phyloP scores from a whole-genome alignment of 2,888 invertebrate genomes.

The Terebella lapidaria region DNA sequence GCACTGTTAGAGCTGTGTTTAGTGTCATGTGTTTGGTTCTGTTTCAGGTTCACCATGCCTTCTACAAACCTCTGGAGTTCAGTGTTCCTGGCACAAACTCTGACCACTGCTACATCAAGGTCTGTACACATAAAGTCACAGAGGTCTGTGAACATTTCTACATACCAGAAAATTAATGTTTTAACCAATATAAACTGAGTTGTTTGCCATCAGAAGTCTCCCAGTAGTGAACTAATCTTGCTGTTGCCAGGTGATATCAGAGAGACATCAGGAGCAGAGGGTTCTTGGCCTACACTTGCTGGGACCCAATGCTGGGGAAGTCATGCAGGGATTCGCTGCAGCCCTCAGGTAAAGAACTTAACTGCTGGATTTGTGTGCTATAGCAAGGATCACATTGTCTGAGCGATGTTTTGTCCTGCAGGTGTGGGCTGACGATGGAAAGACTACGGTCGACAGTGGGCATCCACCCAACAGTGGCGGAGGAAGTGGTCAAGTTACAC shows the following conservation, averaged over 20 bases:
- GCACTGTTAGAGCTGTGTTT: too few relatives aligned
- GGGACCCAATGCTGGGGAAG: slow-evolving; percentile 63
- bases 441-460: slow-evolving; percentile 60
- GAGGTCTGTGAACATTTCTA: too few relatives aligned
- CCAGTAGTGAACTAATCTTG: too few relatives aligned
- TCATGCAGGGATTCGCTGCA: slow-evolving; percentile 62
- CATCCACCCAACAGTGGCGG: slow-evolving; percentile 63
- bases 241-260: slow-evolving; percentile 15
- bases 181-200: too few relatives aligned
- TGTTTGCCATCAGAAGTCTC: too few relatives aligned
- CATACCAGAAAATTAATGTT: too few relatives aligned
- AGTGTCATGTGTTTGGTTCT: too few relatives aligned
- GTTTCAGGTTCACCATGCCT: slow-evolving; percentile 38
- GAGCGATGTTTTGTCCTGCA: slow-evolving; percentile 2
- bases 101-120: slow-evolving; percentile 42
- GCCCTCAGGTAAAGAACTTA: slow-evolving; percentile 53
- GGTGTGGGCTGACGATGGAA: slow-evolving; percentile 55
- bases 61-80: slow-evolving; percentile 40
- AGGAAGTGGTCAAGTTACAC: slow-evolving; percentile 72
- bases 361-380: background rate
- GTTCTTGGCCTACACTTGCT: slow-evolving; percentile 61
- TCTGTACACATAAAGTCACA: slow-evolving; percentile 16
- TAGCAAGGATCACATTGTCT: background rate
- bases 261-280: slow-evolving; percentile 33
- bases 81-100: slow-evolving; percentile 29